A percentile compares a stretch with the other conserved stretches of the same genome.
phyloP scores from a whole-genome alignment of 1,140 invertebrate species.

The Yoshiicerus persimilis region DNA sequence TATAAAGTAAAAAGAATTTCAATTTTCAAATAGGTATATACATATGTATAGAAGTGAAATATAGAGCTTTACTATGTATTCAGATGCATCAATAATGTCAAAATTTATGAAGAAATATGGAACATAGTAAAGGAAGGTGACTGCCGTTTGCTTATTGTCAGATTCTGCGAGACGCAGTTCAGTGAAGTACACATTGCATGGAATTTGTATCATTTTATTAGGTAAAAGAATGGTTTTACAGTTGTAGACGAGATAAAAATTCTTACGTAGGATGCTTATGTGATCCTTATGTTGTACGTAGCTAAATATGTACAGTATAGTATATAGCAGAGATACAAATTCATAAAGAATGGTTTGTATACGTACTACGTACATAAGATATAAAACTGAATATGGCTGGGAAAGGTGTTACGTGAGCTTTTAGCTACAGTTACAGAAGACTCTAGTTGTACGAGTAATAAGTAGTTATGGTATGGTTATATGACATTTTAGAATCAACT shows the following conservation, averaged over 20 bases:
- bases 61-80: not conserved
- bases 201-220: not conserved
- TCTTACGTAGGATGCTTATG: not conserved
- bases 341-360: not conserved
- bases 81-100: not conserved
- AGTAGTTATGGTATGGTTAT: not conserved
- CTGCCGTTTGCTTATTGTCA: not conserved
- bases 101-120: not conserved
- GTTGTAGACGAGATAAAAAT: slow-evolving; percentile 14
- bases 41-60: not conserved
- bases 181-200: not conserved
- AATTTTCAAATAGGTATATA: not conserved
- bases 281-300: not conserved
- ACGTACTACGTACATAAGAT: not conserved
- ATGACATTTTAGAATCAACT: not conserved
- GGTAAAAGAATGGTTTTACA: not conserved
- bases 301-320: not conserved
- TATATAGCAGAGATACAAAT: not conserved
- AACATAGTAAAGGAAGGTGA: not conserved
- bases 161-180: not conserved
- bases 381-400: not conserved
- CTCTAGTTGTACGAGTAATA: not conserved
- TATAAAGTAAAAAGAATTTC: no score
- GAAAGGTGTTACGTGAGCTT: not conserved
- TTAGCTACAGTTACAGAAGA: no score